Evolutionary conservation across 2,113 vertebrate species (phyloP), one percentile per base, ranked within the genome.

Genomic region (Tiliqua scincoides): DNA sequence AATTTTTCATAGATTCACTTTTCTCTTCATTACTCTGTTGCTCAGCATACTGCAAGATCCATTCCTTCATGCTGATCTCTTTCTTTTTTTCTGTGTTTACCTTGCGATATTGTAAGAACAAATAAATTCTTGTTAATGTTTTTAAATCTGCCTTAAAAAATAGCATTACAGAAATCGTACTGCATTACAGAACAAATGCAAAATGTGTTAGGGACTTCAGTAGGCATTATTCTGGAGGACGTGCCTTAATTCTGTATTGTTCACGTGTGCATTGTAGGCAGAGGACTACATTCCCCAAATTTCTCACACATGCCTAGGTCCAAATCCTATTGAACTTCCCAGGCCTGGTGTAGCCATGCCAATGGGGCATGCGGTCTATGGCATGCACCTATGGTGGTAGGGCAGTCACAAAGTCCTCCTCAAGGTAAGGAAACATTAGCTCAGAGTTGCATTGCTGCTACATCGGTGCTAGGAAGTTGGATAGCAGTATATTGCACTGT

Each of bases 31-130:
- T 97, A 65, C 96, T 97, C 82, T 97, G 96, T 72, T 98, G 97
- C 88, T 98, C 97, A 0, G 98, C 98, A 0, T 99, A 99, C 23
- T 67, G 96, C 79, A 99, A 95, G 90, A 99, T 99, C 98, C 99
- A 99, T 74, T 99, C 98, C 89, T 99, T 99, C 97, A 99, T 91
- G 87, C 93, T 97, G 11, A 96, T 87, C 62, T 96, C 97, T 75
- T 96, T 94, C 15, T 96, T 95, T 80, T 97, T 97, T 72, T 27
- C 86, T 61, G 94, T 91, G 59, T 93, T 91, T 0, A 3, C 90
- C 92, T 97, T 90, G 95, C 89, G 78, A 5, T 92, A 93, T 17
- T 91, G 23, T 1, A 73, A 89, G 76, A 63, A 85, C 23, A 85
- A 18, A 90, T 89, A 91, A 54, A 2, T 23, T 43, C 54, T 7